phyloP scores from a whole-genome alignment of 2,113 vertebrate species.

The Pluvialis apricaria region DNA sequence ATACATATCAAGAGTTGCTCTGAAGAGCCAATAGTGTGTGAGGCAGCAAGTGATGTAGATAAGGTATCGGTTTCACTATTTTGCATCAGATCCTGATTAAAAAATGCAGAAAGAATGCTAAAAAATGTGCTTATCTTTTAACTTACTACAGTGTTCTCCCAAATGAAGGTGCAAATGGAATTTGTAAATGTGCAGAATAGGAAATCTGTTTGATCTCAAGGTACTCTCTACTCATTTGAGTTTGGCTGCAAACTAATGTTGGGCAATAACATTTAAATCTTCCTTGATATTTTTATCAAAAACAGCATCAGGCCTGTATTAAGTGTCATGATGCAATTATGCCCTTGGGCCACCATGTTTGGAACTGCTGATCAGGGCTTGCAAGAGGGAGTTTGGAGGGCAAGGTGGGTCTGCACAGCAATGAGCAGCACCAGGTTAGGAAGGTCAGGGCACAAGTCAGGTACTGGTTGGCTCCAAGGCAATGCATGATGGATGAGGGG shows the following conservation, averaged over 20 bases:
- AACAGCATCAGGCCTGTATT: neutral
- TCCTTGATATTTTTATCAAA: neutral
- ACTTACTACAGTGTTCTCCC: neutral
- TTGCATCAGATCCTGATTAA: neutral
- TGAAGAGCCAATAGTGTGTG: neutral
- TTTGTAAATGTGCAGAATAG: neutral
- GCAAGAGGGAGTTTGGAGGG: neutral
- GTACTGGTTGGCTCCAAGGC: neutral
- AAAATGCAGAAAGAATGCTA: neutral
- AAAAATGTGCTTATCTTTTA: neutral
- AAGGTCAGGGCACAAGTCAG: neutral
- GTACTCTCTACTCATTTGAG: neutral
- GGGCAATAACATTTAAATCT: neutral
- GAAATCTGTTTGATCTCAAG: neutral
- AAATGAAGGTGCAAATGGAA: neutral
- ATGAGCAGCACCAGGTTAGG: neutral
- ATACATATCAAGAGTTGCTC: neutral
- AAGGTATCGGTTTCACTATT: neutral
- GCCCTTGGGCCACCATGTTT: neutral
- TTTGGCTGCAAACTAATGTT: neutral
- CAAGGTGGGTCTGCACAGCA: accelerated
- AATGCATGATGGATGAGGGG: too few relatives aligned
- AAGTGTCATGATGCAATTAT: neutral
- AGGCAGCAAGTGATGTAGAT: neutral
- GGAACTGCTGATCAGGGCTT: neutral